These are phyloP conservation scores for Lithobates pipiens DNA, from an alignment of 2,797 vertebrate genomes.

Conservation along the genomic window DNA sequence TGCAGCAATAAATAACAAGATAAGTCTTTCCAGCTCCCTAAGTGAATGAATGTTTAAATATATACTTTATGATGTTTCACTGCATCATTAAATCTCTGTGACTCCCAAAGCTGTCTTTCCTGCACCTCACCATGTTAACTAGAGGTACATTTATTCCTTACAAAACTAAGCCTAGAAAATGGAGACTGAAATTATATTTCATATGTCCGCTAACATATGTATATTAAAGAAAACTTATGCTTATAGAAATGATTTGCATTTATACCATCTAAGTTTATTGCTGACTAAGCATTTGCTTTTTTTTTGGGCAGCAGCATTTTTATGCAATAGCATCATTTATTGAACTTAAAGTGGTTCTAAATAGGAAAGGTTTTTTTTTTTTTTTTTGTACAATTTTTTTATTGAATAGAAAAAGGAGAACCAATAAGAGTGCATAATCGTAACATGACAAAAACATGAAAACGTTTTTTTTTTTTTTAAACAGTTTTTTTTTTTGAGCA, in stretches of 20 bases:
- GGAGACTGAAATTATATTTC: not conserved
- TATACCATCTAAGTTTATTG: not conserved
- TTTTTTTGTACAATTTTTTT: too few relatives aligned
- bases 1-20: constrained; percentile 38
- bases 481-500: too few relatives aligned
- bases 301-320: not conserved
- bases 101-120: constrained; percentile 8
- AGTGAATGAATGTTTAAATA: constrained; percentile 46
- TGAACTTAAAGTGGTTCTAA: too few relatives aligned
- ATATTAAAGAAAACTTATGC: not conserved
- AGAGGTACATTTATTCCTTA: constrained; percentile 29
- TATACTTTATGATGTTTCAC: constrained; percentile 44
- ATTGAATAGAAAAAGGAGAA: too few relatives aligned
- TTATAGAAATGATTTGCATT: not conserved
- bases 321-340: not conserved
- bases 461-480: too few relatives aligned
- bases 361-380: too few relatives aligned
- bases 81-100: constrained; percentile 22
- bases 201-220: not conserved
- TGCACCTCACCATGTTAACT: constrained; percentile 1
- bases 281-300: not conserved
- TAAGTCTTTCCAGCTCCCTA: constrained; percentile 24
- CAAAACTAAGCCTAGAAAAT: not conserved
- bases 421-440: too few relatives aligned
- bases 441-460: too few relatives aligned